Percentiles rank a stretch among this genome's conserved stretches.
Evolutionary conservation across 2,113 vertebrate species (phyloP).

Genomic region (Rallus limicola): DNA sequence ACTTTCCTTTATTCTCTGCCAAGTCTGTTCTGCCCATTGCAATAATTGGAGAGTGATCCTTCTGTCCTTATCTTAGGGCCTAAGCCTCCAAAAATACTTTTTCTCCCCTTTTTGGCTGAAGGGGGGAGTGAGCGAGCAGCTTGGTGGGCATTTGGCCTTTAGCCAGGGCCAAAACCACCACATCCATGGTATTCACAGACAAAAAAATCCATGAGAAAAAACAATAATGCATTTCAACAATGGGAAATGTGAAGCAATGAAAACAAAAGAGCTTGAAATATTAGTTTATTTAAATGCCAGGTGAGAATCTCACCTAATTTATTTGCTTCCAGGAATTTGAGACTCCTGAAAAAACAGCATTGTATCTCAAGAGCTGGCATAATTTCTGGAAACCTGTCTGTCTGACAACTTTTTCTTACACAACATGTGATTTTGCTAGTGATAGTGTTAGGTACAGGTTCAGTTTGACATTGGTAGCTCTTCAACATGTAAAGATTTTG

Average conservation of each 20-base stretch:
- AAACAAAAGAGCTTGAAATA: not conserved
- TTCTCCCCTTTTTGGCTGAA: too few species aligned
- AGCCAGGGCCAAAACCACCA: too few species aligned
- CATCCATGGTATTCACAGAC: not conserved
- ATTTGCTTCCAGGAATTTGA: not conserved
- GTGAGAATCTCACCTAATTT: not conserved
- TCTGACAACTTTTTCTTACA: not conserved
- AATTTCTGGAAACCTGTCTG: rapidly evolving
- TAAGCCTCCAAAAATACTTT: too few species aligned
- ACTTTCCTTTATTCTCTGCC: too few species aligned
- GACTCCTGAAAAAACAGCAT: not conserved
- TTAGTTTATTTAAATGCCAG: not conserved
- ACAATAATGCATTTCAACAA: not conserved
- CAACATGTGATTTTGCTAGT: not conserved
- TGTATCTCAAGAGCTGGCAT: not conserved
- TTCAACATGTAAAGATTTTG: not conserved
- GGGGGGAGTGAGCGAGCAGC: too few species aligned
- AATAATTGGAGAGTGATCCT: too few species aligned
- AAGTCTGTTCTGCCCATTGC: too few species aligned
- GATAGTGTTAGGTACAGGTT: not conserved
- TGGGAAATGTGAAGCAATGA: not conserved
- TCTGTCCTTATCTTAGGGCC: too few species aligned
- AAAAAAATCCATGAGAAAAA: not conserved
- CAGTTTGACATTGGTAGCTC: not conserved
- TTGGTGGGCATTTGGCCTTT: too few species aligned